Base-by-base conservation (phyloP, 2,888 invertebrate genomes). In the Agonopterix subpropinquella region DNA sequence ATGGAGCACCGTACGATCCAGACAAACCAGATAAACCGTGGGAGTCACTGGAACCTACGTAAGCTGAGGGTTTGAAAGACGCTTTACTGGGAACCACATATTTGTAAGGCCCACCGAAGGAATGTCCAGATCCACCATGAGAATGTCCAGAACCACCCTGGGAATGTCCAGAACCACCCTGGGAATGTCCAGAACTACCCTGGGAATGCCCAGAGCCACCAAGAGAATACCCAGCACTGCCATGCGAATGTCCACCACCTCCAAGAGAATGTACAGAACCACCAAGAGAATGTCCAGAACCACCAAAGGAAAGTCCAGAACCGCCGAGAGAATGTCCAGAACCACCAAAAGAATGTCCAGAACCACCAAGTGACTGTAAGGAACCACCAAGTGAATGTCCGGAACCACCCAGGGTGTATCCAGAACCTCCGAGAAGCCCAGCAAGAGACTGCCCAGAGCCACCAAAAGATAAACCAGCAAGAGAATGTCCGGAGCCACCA, bases 61-160 rank as follows among this genome's bases (percentile, higher is more conserved):
- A 89, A 45, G 82, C 75, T 9, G 89, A 89, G 42, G 89, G 89
- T 51, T 88, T 89, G 53, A 89, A 89, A 18, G 82, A 69, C 43
- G 67, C 58, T 63, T 84, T 85, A 28, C 79, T 70, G 8, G 80
- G 76, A 11, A 69, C 61, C 48, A 68, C 62, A 50, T 80, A 56
- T 50, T 82, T 85, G 51, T 77, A 71, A 46, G 53, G 47, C 8
- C 49, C 58, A 43, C 54, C 56, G 10, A 64, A 53, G 1, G 60
- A 55, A 11, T 67, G 47, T 42, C 55, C 53, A 42, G 53, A 47
- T 35, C 59, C 57, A 28, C 56, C 53, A 8, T 53, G 44, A 8
- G 52, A 47, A 39, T 50, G 49, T 15, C 51, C 47, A 41, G 54
- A 45, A 13, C 54, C 50, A 18, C 49, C 50, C 1, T 49, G 15